Percentiles rank a stretch among this genome's conserved stretches.
Conservation (phyloP, 2,888 invertebrate species). For the Harmothoe impar region DNA sequence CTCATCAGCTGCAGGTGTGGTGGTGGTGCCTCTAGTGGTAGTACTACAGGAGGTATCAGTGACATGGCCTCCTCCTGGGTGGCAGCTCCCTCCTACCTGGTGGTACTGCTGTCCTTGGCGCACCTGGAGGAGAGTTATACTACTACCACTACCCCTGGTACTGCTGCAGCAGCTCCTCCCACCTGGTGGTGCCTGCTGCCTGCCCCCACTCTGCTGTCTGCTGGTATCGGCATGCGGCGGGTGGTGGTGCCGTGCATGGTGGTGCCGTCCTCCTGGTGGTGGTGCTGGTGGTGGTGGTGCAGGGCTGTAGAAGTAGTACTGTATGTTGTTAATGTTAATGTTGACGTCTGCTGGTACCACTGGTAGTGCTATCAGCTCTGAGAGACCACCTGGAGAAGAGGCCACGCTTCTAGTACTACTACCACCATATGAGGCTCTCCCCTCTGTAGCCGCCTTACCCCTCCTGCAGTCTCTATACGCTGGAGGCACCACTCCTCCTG, state of each 20-base stretch:
- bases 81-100: neutral
- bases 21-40: too few species aligned
- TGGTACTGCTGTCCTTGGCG: neutral
- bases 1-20: neutral
- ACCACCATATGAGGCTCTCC: neutral
- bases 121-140: too few species aligned
- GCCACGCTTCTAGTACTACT: neutral
- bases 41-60: too few species aligned
- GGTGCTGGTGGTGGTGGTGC: neutral
- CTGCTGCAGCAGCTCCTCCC: too few species aligned
- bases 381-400: too few species aligned
- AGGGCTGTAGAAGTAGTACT: constrained; percentile 9
- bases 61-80: too few species aligned
- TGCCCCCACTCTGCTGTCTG: neutral
- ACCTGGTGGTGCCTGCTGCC: too few species aligned
- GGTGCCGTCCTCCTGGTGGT: neutral
- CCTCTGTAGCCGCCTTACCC: neutral
- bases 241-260: too few species aligned
- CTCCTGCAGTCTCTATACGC: neutral
- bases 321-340: constrained; percentile 6
- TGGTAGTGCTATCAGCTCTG: neutral
- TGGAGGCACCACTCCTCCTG: neutral
- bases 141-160: too few species aligned
- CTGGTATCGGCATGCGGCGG: neutral
- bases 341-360: neutral